These are phyloP conservation scores for Thryonomys swinderianus DNA, from an alignment of 2,113 vertebrate genomes.

Conservation along the genomic window DNA sequence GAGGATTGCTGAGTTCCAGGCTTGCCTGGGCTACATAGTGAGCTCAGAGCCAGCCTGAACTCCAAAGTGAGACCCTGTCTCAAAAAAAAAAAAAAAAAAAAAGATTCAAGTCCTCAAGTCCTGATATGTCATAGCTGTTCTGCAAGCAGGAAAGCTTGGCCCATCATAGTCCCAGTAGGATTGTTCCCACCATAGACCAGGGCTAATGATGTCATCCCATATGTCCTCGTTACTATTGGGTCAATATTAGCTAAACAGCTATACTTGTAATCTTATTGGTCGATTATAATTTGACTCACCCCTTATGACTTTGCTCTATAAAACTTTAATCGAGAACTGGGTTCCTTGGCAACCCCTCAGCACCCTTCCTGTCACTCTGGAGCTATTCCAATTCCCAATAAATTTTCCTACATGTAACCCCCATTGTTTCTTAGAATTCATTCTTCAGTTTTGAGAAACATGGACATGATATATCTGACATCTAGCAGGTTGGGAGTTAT, in stretches of 20 bases:
- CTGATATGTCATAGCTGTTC: too few relatives aligned
- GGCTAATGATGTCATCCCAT: background rate
- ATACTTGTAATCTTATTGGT: background rate
- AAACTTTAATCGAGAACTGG: background rate
- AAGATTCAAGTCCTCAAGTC: too few relatives aligned
- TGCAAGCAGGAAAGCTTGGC: too few relatives aligned
- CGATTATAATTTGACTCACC: background rate
- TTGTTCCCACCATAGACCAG: background rate
- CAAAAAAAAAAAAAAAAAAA: too few relatives aligned
- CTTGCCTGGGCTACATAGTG: too few relatives aligned
- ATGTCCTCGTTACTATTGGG: background rate
- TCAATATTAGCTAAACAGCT: background rate
- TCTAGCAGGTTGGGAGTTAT: background rate
- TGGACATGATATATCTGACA: background rate
- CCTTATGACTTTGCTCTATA: background rate
- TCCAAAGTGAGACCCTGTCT: too few relatives aligned
- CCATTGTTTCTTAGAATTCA: background rate
- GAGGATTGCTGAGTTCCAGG: too few relatives aligned
- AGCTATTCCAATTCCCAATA: background rate
- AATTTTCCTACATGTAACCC: background rate
- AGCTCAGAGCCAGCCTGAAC: too few relatives aligned
- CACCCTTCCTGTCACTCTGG: background rate
- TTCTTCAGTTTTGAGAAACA: background rate
- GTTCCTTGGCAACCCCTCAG: background rate
- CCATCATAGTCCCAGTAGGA: too few relatives aligned